Percentiles rank a stretch among this genome's conserved stretches.
Conservation (phyloP, 2,888 invertebrate genomes). For the Fissipunctia ypsillon region DNA sequence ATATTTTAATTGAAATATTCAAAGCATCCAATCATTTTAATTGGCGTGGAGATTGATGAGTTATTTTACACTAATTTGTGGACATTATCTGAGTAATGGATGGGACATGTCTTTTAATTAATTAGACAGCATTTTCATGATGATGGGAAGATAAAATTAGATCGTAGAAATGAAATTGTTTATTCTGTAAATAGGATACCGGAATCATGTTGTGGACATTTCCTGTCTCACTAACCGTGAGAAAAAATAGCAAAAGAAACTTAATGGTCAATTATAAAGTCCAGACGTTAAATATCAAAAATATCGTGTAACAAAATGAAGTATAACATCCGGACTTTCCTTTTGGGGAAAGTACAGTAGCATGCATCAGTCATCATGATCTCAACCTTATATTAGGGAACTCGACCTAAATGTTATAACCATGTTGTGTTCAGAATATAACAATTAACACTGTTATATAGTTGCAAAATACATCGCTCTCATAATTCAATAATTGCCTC, state of each 20-base stretch:
- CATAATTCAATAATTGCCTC: constrained; percentile 58
- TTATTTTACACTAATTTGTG: constrained; percentile 79
- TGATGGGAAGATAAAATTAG: neutral
- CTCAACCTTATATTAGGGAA: too few relatives aligned
- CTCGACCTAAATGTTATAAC: neutral
- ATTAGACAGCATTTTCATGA: constrained; percentile 42
- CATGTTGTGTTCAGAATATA: neutral
- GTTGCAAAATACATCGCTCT: neutral
- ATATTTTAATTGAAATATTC: constrained; percentile 72
- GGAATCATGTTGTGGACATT: too few relatives aligned
- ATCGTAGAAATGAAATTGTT: too few relatives aligned
- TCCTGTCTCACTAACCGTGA: too few relatives aligned
- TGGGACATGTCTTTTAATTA: constrained; percentile 66
- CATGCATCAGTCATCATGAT: too few relatives aligned
- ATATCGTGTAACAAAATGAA: too few relatives aligned
- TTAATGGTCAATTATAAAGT: too few relatives aligned
- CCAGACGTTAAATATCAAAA: too few relatives aligned
- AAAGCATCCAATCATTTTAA: constrained; percentile 76
- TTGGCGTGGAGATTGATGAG: constrained; percentile 77
- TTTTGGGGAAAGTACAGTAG: too few relatives aligned
- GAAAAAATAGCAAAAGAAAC: too few relatives aligned
- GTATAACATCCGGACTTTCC: too few relatives aligned
- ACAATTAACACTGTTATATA: neutral
- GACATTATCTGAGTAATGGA: constrained; percentile 71
- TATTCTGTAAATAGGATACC: too few relatives aligned